Evolutionary conservation across 2,888 invertebrate genomes (phyloP).

Genomic region (Lasioglossum morio): DNA sequence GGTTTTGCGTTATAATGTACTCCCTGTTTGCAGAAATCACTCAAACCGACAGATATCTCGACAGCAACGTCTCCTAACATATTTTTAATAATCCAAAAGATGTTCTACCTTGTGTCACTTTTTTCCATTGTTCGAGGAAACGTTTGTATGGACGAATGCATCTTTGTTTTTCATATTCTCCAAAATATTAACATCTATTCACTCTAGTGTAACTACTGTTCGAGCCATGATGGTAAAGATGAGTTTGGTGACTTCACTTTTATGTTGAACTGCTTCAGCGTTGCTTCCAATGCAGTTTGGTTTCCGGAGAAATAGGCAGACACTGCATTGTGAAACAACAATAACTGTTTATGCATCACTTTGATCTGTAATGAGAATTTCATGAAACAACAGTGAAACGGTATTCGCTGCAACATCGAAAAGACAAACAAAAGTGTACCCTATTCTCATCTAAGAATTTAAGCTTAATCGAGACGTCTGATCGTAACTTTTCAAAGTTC

Average conservation of each 20-base stretch:
- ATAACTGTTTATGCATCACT: constrained; percentile 99
- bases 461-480: constrained; percentile 97
- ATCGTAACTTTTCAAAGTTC: constrained; percentile 96
- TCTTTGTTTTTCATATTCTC: constrained; percentile 36
- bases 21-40: constrained; percentile 32
- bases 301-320: constrained; percentile 99
- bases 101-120: constrained; percentile 60
- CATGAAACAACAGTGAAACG: not conserved
- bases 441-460: constrained; percentile 98
- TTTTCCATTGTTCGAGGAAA: constrained; percentile 31
- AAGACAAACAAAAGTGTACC: constrained; percentile 86
- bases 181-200: constrained; percentile 42
- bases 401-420: not conserved
- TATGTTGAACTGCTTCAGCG: constrained; percentile 97
- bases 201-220: constrained; percentile 86
- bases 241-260: constrained; percentile 93
- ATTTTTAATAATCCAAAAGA: constrained; percentile 40
- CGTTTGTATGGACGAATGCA: constrained; percentile 58
- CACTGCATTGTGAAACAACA: constrained; percentile 98
- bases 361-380: constrained; percentile 89
- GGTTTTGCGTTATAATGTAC: constrained; percentile 51
- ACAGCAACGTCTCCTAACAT: constrained; percentile 43
- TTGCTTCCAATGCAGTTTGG: constrained; percentile 95
- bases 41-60: constrained; percentile 50
- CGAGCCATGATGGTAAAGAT: constrained; percentile 92